phyloP scores from a whole-genome alignment of 2,797 vertebrate species.

The Oreortyx pictus region DNA sequence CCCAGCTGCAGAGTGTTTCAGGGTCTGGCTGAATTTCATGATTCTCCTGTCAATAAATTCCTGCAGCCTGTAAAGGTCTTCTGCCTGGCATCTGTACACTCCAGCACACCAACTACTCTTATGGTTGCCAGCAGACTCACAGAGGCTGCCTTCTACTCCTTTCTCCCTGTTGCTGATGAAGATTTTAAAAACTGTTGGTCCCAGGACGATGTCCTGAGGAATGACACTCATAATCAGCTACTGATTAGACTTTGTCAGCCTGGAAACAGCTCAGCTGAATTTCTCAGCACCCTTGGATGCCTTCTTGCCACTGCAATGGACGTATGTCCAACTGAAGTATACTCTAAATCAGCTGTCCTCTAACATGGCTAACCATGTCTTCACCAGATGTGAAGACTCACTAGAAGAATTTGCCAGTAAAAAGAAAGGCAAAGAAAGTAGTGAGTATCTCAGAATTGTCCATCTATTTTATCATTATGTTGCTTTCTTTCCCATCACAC shows the following conservation, averaged over 20 bases:
- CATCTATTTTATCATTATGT: background rate
- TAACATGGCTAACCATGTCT: background rate
- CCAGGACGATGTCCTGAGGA: background rate
- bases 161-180: background rate
- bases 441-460: background rate
- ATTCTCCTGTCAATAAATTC: background rate
- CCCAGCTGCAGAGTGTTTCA: background rate
- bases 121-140: background rate
- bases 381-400: background rate
- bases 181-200: background rate
- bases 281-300: background rate
- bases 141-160: background rate
- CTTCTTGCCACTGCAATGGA: background rate
- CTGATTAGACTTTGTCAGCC: background rate
- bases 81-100: fast-evolving
- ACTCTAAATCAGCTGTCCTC: fast-evolving
- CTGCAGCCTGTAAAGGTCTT: fast-evolving
- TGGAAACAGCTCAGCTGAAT: background rate
- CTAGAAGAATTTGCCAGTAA: background rate
- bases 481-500: background rate
- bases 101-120: background rate
- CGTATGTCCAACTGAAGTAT: background rate
- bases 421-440: background rate
- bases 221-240: background rate
- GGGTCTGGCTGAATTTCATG: background rate